These are phyloP conservation scores for Mythimna impura DNA, from an alignment of 2,888 invertebrate genomes.

Conservation along the genomic window DNA sequence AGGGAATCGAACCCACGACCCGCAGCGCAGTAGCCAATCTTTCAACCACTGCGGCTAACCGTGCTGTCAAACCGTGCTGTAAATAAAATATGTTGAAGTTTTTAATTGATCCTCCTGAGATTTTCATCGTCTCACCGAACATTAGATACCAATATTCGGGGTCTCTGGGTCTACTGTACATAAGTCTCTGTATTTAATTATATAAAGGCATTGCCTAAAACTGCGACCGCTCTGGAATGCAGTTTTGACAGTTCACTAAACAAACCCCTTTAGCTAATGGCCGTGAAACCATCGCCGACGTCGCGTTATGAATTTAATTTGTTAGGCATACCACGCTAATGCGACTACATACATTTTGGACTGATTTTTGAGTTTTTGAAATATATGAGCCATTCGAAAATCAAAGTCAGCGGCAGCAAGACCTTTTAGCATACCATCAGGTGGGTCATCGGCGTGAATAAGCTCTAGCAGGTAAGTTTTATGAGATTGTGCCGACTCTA, in stretches of 20 bases:
- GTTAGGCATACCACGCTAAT: slow-evolving; percentile 18
- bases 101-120: background rate
- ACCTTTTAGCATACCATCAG: background rate
- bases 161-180: background rate
- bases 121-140: background rate
- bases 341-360: background rate
- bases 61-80: too few relatives aligned
- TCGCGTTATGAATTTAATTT: slow-evolving; percentile 21
- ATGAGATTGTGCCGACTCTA: background rate
- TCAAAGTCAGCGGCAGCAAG: background rate
- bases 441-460: background rate
- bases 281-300: slow-evolving; percentile 24
- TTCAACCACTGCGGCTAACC: too few relatives aligned
- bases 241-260: slow-evolving; percentile 21
- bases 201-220: slow-evolving; percentile 20
- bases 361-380: background rate
- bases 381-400: too few relatives aligned
- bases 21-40: too few relatives aligned
- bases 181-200: background rate
- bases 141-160: background rate
- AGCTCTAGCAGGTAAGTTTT: background rate
- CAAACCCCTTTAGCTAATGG: slow-evolving; percentile 19
- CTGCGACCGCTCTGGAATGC: slow-evolving; percentile 28
- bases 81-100: background rate
- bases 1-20: too few relatives aligned